A percentile compares a stretch with the other conserved stretches of the same genome.
phyloP scores from a whole-genome alignment of 1,140 invertebrate genomes.

The Caerostris darwini region DNA sequence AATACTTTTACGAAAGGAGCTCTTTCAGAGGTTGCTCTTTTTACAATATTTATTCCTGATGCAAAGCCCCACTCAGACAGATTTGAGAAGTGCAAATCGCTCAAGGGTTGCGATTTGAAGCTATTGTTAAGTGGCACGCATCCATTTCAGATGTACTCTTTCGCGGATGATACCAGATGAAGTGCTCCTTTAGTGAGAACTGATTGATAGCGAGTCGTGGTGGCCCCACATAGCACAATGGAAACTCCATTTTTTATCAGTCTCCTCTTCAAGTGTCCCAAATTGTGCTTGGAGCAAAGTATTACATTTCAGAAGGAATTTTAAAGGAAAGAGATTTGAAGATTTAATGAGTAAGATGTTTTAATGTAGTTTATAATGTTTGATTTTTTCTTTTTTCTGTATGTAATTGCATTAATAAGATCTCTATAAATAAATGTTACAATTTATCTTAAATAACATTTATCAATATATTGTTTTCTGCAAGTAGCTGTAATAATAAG shows the following conservation, averaged over 20 bases:
- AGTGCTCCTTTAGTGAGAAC: background rate
- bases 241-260: constrained; percentile 23
- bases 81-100: constrained; percentile 10
- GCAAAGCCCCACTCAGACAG: constrained; percentile 24
- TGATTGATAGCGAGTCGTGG: background rate
- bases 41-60: background rate
- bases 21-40: background rate
- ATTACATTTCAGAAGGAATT: background rate
- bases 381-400: too few species aligned
- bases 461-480: too few species aligned
- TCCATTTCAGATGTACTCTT: constrained; percentile 22
- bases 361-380: too few species aligned
- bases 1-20: background rate
- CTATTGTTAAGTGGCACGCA: constrained; percentile 20
- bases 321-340: background rate
- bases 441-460: too few species aligned
- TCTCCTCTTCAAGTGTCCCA: background rate
- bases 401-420: too few species aligned
- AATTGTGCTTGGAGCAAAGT: background rate
- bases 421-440: too few species aligned
- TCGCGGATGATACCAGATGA: background rate
- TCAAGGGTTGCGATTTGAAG: background rate
- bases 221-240: background rate
- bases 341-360: too few species aligned
- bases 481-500: too few species aligned